Evolutionary conservation across 2,113 vertebrate genomes (phyloP).

Genomic region (Microcebus lehilahytsara): DNA sequence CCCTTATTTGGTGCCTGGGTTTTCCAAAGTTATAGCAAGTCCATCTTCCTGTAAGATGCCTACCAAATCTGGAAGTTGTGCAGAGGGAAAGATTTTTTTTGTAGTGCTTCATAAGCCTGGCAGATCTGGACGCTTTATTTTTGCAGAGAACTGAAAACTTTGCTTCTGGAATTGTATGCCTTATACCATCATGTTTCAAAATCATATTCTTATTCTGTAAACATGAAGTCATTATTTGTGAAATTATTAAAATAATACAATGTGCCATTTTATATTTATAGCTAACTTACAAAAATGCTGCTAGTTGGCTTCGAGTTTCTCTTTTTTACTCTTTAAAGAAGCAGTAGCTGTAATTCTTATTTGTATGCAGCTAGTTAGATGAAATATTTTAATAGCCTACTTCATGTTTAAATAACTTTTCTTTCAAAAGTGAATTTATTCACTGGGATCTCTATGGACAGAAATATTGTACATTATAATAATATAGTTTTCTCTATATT

Average conservation of each 20-base stretch:
- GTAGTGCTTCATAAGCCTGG: constrained; percentile 71
- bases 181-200: constrained; percentile 74
- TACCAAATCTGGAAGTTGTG: constrained; percentile 53
- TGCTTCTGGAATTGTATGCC: constrained; percentile 65
- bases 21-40: constrained; percentile 81
- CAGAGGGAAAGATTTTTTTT: constrained; percentile 70
- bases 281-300: neutral
- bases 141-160: constrained; percentile 75
- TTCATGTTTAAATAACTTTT: constrained; percentile 8
- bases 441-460: neutral
- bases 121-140: constrained; percentile 60
- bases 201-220: constrained; percentile 78
- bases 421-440: constrained; percentile 27
- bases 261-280: neutral
- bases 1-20: constrained; percentile 76
- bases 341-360: neutral
- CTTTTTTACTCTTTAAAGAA: constrained; percentile 17
- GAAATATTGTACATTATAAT: constrained; percentile 61
- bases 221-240: constrained; percentile 33
- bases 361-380: neutral
- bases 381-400: constrained; percentile 34
- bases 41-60: constrained; percentile 81
- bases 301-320: neutral
- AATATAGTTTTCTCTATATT: constrained; percentile 64
- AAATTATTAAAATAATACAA: constrained; percentile 18